phyloP scores from a whole-genome alignment of 2,113 vertebrate genomes.

The Mirza zaza region DNA sequence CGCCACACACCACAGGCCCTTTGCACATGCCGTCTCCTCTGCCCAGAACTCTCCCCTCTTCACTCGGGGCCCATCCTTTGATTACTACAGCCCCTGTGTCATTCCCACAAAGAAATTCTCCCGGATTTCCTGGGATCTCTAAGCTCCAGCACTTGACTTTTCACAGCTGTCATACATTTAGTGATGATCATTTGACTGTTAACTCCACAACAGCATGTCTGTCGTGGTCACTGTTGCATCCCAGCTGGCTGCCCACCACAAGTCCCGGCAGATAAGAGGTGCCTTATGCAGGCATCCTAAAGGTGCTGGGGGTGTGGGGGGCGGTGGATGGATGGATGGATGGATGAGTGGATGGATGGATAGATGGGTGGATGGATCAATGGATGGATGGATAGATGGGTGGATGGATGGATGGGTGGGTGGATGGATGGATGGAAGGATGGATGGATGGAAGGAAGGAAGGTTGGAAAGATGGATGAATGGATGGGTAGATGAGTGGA shows the following conservation, averaged over 20 bases:
- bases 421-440: not conserved
- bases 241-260: not conserved
- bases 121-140: not conserved
- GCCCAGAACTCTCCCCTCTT: not conserved
- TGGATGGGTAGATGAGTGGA: not conserved
- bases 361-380: not conserved
- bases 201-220: not conserved
- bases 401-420: too few relatives aligned
- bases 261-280: not conserved
- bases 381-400: not conserved
- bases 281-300: too few relatives aligned
- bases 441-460: not conserved
- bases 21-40: fast-evolving
- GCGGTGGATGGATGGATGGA: too few relatives aligned
- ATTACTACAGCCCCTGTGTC: not conserved
- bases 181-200: not conserved
- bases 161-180: not conserved
- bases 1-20: not conserved
- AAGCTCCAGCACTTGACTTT: not conserved
- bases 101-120: not conserved
- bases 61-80: not conserved
- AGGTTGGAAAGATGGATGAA: not conserved
- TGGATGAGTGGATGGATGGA: not conserved
- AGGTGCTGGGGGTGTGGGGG: not conserved
- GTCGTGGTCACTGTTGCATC: not conserved